Percentiles rank a stretch among this genome's conserved stretches.
These are phyloP conservation scores for Lateolabrax maculatus DNA, from an alignment of 2,797 vertebrate genomes.

Conservation along the genomic window DNA sequence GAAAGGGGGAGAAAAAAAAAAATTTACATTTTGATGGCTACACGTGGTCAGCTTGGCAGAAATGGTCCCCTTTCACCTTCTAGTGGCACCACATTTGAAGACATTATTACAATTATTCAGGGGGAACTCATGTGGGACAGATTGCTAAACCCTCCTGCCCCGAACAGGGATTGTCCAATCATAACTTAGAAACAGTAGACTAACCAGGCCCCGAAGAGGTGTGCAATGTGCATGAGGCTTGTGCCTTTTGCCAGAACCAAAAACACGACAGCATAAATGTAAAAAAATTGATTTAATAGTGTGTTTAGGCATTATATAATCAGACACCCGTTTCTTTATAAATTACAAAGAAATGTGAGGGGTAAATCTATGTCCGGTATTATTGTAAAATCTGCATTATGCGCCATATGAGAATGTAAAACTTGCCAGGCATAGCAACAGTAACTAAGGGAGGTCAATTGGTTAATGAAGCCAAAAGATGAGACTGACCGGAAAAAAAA, in stretches of 20 bases:
- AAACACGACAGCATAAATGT: background rate
- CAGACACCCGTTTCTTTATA: too few species aligned
- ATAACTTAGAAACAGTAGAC: background rate
- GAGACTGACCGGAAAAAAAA: background rate
- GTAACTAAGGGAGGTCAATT: background rate
- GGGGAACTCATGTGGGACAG: slow-evolving; percentile 3
- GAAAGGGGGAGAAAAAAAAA: slow-evolving; percentile 36
- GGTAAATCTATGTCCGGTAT: background rate
- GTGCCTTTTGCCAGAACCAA: too few species aligned
- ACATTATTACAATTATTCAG: slow-evolving; percentile 21
- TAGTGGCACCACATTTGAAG: slow-evolving; percentile 1
- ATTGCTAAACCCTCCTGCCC: background rate
- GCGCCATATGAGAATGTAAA: background rate
- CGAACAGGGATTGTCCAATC: background rate
- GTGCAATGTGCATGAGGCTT: too few species aligned
- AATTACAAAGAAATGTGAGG: background rate
- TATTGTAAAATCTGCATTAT: background rate
- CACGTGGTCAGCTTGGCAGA: slow-evolving; percentile 35
- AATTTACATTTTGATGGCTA: slow-evolving; percentile 52
- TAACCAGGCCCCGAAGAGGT: background rate
- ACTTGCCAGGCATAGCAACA: background rate
- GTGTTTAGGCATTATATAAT: too few species aligned
- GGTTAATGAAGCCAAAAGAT: slow-evolving; percentile 17
- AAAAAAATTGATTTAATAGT: background rate
- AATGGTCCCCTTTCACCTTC: slow-evolving; percentile 34